Percentiles rank a stretch among this genome's conserved stretches.
Conservation (phyloP, 2,797 vertebrate genomes). For the Gobio occitaniae region DNA sequence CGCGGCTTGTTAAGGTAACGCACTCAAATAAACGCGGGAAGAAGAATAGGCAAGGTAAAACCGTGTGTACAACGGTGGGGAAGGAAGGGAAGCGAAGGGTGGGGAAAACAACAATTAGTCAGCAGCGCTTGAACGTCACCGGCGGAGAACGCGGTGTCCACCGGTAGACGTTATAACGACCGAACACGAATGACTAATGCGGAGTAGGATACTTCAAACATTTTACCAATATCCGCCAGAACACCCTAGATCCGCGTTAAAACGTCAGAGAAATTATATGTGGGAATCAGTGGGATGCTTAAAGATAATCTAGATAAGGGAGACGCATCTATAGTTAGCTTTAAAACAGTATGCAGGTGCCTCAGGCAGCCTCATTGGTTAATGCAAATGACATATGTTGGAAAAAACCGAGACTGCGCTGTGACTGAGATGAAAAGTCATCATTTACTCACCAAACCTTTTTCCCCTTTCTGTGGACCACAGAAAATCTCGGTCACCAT, state of each 20-base stretch:
- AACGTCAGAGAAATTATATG: slow-evolving; percentile 48
- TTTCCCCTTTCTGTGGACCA: not conserved
- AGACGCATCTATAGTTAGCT: not conserved
- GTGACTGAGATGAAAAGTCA: not conserved
- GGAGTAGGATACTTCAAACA: slow-evolving; percentile 57
- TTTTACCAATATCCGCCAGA: slow-evolving; percentile 38
- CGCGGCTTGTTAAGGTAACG: slow-evolving; percentile 62
- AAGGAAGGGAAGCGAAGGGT: slow-evolving; percentile 52
- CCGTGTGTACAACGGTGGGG: slow-evolving; percentile 50
- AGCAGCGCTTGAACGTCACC: slow-evolving; percentile 80
- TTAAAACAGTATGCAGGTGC: not conserved
- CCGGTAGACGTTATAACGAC: slow-evolving; percentile 67
- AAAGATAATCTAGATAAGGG: slow-evolving; percentile 13
- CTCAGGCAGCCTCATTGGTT: not conserved
- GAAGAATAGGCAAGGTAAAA: slow-evolving; percentile 61
- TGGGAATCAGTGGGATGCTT: slow-evolving; percentile 49
- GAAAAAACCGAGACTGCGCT: not conserved
- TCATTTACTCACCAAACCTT: not conserved
- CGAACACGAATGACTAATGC: slow-evolving; percentile 76
- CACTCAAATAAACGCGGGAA: slow-evolving; percentile 36
- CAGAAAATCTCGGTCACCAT: not conserved
- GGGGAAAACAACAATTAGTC: slow-evolving; percentile 79
- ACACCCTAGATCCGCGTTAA: slow-evolving; percentile 20
- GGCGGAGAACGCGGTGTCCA: slow-evolving; percentile 74
- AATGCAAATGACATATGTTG: not conserved